Evolutionary conservation across 2,113 vertebrate species (phyloP).

Genomic region (Megaceryle maxima): DNA sequence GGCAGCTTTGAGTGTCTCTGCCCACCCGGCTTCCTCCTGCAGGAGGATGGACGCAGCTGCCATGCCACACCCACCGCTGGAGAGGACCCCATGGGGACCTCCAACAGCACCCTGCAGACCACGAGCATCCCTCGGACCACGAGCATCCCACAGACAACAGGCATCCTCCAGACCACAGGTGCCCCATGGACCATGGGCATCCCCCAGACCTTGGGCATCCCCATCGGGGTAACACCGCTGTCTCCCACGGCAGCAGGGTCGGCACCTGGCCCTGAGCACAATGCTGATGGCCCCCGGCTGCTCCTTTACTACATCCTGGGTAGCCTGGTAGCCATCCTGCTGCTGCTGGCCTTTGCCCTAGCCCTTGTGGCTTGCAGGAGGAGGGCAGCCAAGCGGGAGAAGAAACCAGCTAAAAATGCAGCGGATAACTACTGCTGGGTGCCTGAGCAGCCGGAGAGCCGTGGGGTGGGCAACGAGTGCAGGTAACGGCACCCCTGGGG

Average conservation of each 20-base stretch:
- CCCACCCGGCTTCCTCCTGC: neutral
- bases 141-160: accelerated
- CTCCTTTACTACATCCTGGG: slow-evolving; percentile 77
- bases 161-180: neutral
- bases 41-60: slow-evolving; percentile 35
- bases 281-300: slow-evolving; percentile 48
- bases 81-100: neutral
- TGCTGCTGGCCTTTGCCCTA: slow-evolving; percentile 71
- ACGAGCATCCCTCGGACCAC: neutral
- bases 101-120: neutral
- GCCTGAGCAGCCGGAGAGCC: slow-evolving; percentile 58
- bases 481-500: slow-evolving; percentile 45
- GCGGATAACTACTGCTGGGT: slow-evolving; percentile 78
- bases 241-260: neutral
- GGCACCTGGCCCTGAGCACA: neutral
- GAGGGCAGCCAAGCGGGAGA: slow-evolving; percentile 40
- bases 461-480: slow-evolving; percentile 42
- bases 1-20: slow-evolving; percentile 76
- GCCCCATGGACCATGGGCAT: neutral
- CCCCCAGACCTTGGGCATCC: neutral
- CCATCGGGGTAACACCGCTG: accelerated
- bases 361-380: slow-evolving; percentile 67
- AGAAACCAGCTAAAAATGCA: slow-evolving; percentile 43
- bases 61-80: accelerated
- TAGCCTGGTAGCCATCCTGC: slow-evolving; percentile 66